Base-by-base conservation (phyloP, 2,113 vertebrate species). In the Strigops habroptila region DNA sequence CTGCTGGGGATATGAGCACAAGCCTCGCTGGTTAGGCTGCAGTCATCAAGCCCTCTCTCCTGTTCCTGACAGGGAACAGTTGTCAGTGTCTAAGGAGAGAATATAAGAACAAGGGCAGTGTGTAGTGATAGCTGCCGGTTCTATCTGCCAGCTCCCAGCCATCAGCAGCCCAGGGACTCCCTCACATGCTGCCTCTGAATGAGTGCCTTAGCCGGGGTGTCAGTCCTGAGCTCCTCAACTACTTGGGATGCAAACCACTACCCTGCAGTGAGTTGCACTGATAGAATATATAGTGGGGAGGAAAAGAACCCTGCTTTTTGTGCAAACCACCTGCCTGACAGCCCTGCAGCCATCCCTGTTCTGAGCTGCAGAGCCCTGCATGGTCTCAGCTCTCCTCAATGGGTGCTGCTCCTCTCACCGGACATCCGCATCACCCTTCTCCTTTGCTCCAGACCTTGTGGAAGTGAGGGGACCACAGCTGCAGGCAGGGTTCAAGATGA, bases 71-170 rank as follows among this genome's bases (percentile, higher is more conserved):
- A 59, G 88, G 59, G 92, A 96, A 28, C 92, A 57, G 85, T 95
- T 95, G 92, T 94, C 63, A 49, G 85, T 31, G 92, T 96, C 93
- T 94, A 2, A 96, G 92, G 78, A 90, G 92, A 65, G 82, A 17
- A 28, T 15, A 17, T 3, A 71, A 87, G 95, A 95, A 62, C 85
- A 85, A 94, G 93, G 95, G 67, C 21, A 91, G 95, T 82, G 85
- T 85, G 85, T 88, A 15, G 48, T 41, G 85, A 37, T 69, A 46
- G 93, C 81, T 1, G 2, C 70, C 1, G 16, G 70, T 39, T 96
- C 67, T 48, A 0, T 76, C 71, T 60, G 89, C 67, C 93, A 80
- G 86, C 85, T 96, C 93, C 85, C 90, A 73, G 90, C 87, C 69
- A 6, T 49, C 81, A n/a, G 48, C 3, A 0, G 90, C 91, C 65